Evolutionary conservation across 1,140 invertebrate genomes (phyloP).

Genomic region (Bemisia tabaci): DNA sequence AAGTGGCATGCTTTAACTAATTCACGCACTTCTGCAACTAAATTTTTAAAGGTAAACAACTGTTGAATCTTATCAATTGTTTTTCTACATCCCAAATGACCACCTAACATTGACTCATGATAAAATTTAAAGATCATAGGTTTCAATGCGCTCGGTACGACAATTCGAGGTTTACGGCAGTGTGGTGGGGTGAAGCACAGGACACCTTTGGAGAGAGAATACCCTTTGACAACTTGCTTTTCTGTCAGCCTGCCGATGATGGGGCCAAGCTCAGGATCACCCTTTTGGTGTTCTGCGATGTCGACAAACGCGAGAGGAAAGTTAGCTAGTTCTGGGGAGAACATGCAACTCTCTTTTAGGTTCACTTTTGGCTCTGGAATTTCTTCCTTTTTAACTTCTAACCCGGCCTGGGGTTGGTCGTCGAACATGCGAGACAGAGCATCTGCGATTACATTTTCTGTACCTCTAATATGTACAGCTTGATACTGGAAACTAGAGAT

Average conservation of each 20-base stretch:
- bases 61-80: neutral
- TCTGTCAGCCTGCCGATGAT: neutral
- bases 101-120: neutral
- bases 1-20: neutral
- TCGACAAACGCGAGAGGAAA: neutral
- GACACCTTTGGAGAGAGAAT: neutral
- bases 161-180: neutral
- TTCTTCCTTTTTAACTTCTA: too few relatives aligned
- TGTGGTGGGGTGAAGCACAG: neutral
- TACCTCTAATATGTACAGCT: too few relatives aligned
- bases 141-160: neutral
- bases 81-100: neutral
- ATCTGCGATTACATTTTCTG: too few relatives aligned
- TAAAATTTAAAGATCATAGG: conserved; percentile 22
- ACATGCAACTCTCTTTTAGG: too few relatives aligned
- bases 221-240: neutral
- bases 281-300: neutral
- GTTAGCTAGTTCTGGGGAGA: neutral
- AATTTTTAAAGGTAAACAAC: neutral
- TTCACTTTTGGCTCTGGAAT: too few relatives aligned
- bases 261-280: neutral
- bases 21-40: neutral
- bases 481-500: too few relatives aligned
- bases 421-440: too few relatives aligned
- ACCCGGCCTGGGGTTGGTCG: too few relatives aligned